These are phyloP conservation scores for Leptinotarsa rubiginosa DNA, from an alignment of 2,888 invertebrate genomes.

Conservation along the genomic window DNA sequence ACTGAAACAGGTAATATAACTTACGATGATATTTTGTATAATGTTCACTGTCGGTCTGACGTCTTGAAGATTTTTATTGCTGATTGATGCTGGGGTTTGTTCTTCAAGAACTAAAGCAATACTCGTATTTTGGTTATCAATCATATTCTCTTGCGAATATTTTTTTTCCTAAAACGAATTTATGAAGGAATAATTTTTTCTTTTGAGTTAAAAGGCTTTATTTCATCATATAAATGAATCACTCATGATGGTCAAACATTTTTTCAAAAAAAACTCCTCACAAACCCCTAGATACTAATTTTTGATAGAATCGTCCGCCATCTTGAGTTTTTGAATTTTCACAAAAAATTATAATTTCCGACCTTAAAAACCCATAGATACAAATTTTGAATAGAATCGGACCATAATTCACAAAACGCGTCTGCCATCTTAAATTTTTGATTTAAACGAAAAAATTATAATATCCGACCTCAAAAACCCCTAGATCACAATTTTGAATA, in stretches of 20 bases:
- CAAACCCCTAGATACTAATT: slow-evolving; percentile 5
- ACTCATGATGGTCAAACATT: background rate
- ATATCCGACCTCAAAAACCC: background rate
- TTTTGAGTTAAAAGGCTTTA: slow-evolving; percentile 2
- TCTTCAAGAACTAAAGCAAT: background rate
- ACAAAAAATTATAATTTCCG: slow-evolving; percentile 10
- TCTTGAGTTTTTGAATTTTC: slow-evolving; percentile 9
- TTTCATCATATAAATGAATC: slow-evolving; percentile 1
- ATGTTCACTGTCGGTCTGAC: background rate
- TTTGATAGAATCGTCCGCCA: background rate
- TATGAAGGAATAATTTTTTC: background rate
- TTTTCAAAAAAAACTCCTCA: slow-evolving; percentile 5
- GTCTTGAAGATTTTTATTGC: background rate
- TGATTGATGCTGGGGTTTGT: slow-evolving; percentile 7
- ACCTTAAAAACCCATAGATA: slow-evolving; percentile 6
- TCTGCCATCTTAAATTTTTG: slow-evolving; percentile 5
- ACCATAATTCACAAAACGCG: slow-evolving; percentile 4
- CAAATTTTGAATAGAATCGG: slow-evolving; percentile 1
- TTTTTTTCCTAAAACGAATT: slow-evolving; percentile 3
- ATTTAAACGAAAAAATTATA: slow-evolving; percentile 4
- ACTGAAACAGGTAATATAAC: background rate
- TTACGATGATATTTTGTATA: slow-evolving; percentile 4
- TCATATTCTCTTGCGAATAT: slow-evolving; percentile 4
- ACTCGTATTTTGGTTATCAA: background rate
- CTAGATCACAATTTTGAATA: slow-evolving; percentile 4